Evolutionary conservation across 2,797 vertebrate species (phyloP), one percentile per base, ranked within the genome.

Genomic region (Oreortyx pictus): DNA sequence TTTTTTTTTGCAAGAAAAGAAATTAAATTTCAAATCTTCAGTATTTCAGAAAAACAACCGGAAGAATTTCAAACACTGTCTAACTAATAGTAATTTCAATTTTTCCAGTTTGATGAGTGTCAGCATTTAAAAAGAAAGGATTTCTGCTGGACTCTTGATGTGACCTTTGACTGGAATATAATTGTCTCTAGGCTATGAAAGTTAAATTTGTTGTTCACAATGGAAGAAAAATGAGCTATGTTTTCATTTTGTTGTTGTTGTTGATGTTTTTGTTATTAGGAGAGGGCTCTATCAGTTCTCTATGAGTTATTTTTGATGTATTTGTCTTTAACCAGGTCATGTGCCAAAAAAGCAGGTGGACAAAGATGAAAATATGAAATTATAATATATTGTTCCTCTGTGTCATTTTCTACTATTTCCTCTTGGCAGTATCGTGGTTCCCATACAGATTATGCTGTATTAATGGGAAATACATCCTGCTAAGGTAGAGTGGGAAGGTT

Each of bases 401-500:
- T 78, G 59, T 62, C 46, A 88, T 7, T 78, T 19, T 84, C 19
- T 16, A 29, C 19, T 41, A 3, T 83, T 92, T 92, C 15, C 8
- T 81, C 27, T 73, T 64, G 56, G 25, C 47, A 86, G 11, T 31
- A 24, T 47, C 79, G 47, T 57, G 78, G 35, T 41, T 88, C 41
- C 72, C 16, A 52, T 39, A 41, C 17, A 71, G 71, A 77, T 52
- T 92, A 67, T 71, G 88, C 81, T 57, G 17, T 56, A 76, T 41
- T 88, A 82, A 86, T 82, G 44, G 62, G 44, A 79, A 91, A 80
- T 4, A 2, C 35, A 84, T 91, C 19, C 77, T 93, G 27, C 14
- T 79, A 76, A 84, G 50, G 64, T 79, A 67, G 52, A 91, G 73
- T 71, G 64, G 70, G 85, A 92, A 92, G 18, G 29, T 74, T 93